These are phyloP conservation scores for Diadromus collaris DNA, from an alignment of 2,888 invertebrate genomes.

Conservation along the genomic window DNA sequence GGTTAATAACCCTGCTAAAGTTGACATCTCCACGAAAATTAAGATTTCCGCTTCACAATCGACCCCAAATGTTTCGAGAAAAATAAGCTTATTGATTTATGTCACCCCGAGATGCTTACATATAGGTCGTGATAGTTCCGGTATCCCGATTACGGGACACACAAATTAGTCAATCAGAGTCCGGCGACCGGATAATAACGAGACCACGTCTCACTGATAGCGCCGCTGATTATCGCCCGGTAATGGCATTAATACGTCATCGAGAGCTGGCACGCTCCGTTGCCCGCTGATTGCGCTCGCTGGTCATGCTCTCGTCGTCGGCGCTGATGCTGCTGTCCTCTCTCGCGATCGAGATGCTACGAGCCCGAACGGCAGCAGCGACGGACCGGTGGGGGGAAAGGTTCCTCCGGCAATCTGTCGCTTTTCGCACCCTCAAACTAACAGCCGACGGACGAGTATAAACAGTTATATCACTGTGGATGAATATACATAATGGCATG, in stretches of 20 bases:
- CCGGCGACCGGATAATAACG: slow-evolving; percentile 74
- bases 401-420: slow-evolving; percentile 47
- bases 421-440: slow-evolving; percentile 45
- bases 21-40: background rate
- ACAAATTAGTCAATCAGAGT: slow-evolving; percentile 71
- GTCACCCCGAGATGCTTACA: background rate
- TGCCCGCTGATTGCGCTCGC: slow-evolving; percentile 74
- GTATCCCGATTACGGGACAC: slow-evolving; percentile 61
- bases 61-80: background rate
- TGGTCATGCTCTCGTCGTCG: slow-evolving; percentile 32
- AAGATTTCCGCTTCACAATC: background rate
- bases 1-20: background rate
- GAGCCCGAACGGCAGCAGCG: slow-evolving; percentile 14
- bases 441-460: slow-evolving; percentile 6
- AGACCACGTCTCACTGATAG: slow-evolving; percentile 59
- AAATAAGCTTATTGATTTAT: background rate
- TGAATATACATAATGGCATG: slow-evolving; percentile 1
- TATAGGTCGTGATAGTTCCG: slow-evolving; percentile 1
- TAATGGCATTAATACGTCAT: slow-evolving; percentile 79
- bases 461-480: background rate
- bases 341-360: slow-evolving; percentile 22
- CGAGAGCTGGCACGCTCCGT: slow-evolving; percentile 70
- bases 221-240: slow-evolving; percentile 73
- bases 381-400: background rate
- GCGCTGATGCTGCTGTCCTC: slow-evolving; percentile 28